These are phyloP conservation scores for Koerneria pararmatus DNA, from an alignment of 2,888 invertebrate species.

Conservation along the genomic window DNA sequence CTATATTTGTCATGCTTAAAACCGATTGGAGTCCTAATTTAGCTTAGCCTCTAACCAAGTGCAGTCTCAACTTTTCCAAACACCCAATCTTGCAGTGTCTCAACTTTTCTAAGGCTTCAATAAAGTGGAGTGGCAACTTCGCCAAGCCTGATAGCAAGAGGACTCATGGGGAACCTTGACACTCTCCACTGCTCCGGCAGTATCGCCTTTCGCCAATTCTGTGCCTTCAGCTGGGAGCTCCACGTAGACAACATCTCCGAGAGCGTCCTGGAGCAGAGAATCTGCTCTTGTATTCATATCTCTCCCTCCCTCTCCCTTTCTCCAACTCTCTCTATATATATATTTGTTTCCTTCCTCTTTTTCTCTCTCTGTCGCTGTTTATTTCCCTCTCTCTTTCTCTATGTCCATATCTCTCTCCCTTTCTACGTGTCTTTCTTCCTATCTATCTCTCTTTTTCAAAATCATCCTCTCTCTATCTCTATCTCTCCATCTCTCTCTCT, in stretches of 20 bases:
- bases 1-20: too few relatives aligned
- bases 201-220: conserved; percentile 67
- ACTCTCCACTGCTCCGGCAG: conserved; percentile 93
- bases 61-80: too few relatives aligned
- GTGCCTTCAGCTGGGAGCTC: conserved; percentile 81
- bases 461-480: background rate
- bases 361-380: background rate
- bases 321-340: background rate
- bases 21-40: too few relatives aligned
- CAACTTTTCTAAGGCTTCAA: too few relatives aligned
- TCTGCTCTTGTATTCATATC: too few relatives aligned
- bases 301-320: background rate
- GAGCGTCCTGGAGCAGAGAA: conserved; percentile 76
- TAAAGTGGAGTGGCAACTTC: too few relatives aligned
- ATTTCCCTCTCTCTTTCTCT: background rate
- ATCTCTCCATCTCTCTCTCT: background rate
- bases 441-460: too few relatives aligned
- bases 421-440: too few relatives aligned
- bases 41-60: too few relatives aligned
- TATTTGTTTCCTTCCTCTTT: background rate
- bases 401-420: too few relatives aligned
- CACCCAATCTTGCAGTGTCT: too few relatives aligned
- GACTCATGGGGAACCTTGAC: conserved; percentile 69
- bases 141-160: too few relatives aligned
- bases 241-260: conserved; percentile 94